Percentiles rank a stretch among this genome's conserved stretches.
Evolutionary conservation across 2,888 invertebrate species (phyloP).

Genomic region (Pseudolycoriella hygida): DNA sequence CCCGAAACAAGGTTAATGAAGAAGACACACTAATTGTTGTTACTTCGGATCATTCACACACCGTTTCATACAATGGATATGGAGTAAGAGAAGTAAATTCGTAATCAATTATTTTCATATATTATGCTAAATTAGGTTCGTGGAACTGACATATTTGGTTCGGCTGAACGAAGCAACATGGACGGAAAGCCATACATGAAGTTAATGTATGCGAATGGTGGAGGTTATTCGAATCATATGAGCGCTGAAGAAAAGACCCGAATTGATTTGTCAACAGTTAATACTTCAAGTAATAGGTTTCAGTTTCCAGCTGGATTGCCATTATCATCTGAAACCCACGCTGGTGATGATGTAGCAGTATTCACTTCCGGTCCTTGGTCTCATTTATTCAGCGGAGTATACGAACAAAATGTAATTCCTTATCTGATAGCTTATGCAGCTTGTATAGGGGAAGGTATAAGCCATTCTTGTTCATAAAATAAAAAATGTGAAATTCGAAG

Average conservation of each 20-base stretch:
- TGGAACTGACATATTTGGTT: constrained; percentile 32
- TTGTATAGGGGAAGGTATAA: constrained; percentile 21
- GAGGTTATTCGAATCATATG: constrained; percentile 31
- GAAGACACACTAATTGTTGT: constrained; percentile 65
- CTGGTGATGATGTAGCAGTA: constrained; percentile 62
- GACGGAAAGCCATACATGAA: constrained; percentile 46
- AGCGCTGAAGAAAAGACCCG: constrained; percentile 12
- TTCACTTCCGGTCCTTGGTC: constrained; percentile 41
- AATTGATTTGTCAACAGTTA: constrained; percentile 14
- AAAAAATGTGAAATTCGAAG: too few species aligned
- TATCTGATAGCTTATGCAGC: constrained; percentile 28
- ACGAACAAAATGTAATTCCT: constrained; percentile 40
- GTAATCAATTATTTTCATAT: background rate
- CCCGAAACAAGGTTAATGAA: constrained; percentile 36
- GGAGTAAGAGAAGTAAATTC: constrained; percentile 25
- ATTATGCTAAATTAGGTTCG: constrained; percentile 13
- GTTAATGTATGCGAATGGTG: constrained; percentile 57
- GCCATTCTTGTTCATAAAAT: too few species aligned
- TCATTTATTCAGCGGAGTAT: constrained; percentile 39
- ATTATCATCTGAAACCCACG: constrained; percentile 47
- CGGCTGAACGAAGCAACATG: constrained; percentile 24
- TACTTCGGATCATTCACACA: constrained; percentile 62
- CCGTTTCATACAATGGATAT: constrained; percentile 60
- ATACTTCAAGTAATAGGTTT: constrained; percentile 20
- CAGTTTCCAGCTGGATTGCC: constrained; percentile 44